These are phyloP conservation scores for Eulacestoma nigropectus DNA, from an alignment of 2,113 vertebrate genomes.

Conservation along the genomic window DNA sequence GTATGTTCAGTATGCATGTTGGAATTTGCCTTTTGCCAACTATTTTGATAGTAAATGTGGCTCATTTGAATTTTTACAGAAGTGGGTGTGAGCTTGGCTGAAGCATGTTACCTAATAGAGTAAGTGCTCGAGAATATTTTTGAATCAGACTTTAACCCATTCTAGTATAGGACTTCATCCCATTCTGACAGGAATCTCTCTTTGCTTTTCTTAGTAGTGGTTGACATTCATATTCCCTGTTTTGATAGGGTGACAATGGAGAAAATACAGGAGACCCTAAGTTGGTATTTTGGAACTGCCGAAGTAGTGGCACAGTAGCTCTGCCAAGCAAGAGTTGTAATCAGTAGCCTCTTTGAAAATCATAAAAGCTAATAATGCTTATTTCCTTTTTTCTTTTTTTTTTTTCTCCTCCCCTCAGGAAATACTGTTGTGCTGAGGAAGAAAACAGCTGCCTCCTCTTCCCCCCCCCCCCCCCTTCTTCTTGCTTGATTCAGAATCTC, in stretches of 20 bases:
- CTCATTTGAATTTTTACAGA: slow-evolving; percentile 26
- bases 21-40: slow-evolving; percentile 35
- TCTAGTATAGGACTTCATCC: neutral
- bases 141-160: neutral
- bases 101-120: neutral
- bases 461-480: neutral
- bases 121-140: neutral
- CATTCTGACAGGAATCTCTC: neutral
- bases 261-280: neutral
- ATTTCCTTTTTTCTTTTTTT: neutral
- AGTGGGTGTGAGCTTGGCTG: slow-evolving; percentile 14
- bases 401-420: neutral
- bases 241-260: neutral
- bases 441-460: neutral
- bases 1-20: slow-evolving; percentile 26
- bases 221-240: neutral
- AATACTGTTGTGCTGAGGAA: neutral
- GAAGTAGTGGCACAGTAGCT: neutral
- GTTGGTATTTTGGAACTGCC: neutral
- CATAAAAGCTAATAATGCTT: neutral
- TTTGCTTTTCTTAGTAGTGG: neutral
- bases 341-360: neutral
- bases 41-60: slow-evolving; percentile 51
- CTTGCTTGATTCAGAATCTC: slow-evolving; percentile 34
- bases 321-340: neutral